phyloP scores from a whole-genome alignment of 92 coral and sea anemone species.

The Palythoa caribaeorum region DNA sequence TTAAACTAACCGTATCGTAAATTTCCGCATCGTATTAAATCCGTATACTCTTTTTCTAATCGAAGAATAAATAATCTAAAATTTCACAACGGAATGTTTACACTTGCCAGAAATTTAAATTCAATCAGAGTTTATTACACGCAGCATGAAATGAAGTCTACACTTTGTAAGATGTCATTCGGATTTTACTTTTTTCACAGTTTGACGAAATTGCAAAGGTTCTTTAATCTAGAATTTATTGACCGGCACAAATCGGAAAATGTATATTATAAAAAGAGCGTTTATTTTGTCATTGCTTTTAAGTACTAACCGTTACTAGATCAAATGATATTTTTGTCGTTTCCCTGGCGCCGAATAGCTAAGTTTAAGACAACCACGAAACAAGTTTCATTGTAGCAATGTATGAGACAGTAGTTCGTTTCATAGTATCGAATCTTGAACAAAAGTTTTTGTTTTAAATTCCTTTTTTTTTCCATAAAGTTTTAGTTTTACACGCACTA shows the following conservation, averaged over 20 bases:
- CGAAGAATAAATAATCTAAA: neutral
- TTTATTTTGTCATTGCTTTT: neutral
- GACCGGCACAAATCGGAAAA: neutral
- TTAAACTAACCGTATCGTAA: neutral
- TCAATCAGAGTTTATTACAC: slow-evolving; percentile 35
- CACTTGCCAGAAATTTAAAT: slow-evolving; percentile 23
- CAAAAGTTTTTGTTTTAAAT: slow-evolving; percentile 11
- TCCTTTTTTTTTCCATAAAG: slow-evolving; percentile 10
- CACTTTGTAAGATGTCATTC: slow-evolving; percentile 4
- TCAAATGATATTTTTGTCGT: neutral
- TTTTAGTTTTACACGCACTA: slow-evolving; percentile 3
- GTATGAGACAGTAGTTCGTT: too few relatives aligned
- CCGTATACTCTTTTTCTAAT: neutral
- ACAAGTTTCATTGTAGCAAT: neutral
- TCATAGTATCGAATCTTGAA: neutral
- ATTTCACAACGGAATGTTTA: slow-evolving; percentile 19
- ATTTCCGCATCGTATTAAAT: neutral
- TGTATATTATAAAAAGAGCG: neutral
- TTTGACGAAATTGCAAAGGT: slow-evolving; percentile 21
- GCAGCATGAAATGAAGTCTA: slow-evolving; percentile 41
- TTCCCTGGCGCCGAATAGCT: neutral
- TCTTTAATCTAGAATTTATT: neutral
- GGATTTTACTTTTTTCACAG: slow-evolving; percentile 24
- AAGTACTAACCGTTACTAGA: neutral
- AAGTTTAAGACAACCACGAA: neutral